These are phyloP conservation scores for Lasius fuliginosus DNA, from an alignment of 2,888 invertebrate species.

Conservation along the genomic window DNA sequence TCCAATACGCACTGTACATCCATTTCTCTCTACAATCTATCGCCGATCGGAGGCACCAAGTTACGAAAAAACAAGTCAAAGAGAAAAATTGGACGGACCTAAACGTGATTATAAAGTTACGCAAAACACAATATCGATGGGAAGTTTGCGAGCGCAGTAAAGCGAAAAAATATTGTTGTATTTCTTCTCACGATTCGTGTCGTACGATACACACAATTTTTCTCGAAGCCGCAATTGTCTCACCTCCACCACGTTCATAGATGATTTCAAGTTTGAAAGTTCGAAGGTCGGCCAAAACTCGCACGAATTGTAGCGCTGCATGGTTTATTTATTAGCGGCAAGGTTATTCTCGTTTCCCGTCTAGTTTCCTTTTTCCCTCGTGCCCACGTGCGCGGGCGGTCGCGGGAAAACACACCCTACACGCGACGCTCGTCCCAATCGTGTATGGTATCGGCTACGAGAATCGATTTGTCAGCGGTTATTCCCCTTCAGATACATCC, in stretches of 20 bases:
- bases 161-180: constrained; percentile 25
- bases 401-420: constrained; percentile 8
- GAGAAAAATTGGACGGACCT: constrained; percentile 11
- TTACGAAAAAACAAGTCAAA: background rate
- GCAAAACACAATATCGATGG: constrained; percentile 9
- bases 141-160: background rate
- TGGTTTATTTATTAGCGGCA: constrained; percentile 44
- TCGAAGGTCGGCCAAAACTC: constrained; percentile 24
- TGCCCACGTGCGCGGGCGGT: constrained; percentile 19
- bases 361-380: background rate
- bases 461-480: constrained; percentile 61
- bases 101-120: constrained; percentile 29
- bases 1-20: background rate
- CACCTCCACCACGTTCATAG: constrained; percentile 30
- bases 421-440: constrained; percentile 15
- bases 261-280: constrained; percentile 47
- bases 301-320: constrained; percentile 34
- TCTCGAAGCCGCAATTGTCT: background rate
- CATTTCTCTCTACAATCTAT: background rate
- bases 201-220: constrained; percentile 20
- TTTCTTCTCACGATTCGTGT: constrained; percentile 8
- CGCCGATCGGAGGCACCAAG: background rate
- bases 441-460: constrained; percentile 22
- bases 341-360: constrained; percentile 19
- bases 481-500: constrained; percentile 70